phyloP scores from a whole-genome alignment of 2,113 vertebrate genomes.

The Xenopus borealis region DNA sequence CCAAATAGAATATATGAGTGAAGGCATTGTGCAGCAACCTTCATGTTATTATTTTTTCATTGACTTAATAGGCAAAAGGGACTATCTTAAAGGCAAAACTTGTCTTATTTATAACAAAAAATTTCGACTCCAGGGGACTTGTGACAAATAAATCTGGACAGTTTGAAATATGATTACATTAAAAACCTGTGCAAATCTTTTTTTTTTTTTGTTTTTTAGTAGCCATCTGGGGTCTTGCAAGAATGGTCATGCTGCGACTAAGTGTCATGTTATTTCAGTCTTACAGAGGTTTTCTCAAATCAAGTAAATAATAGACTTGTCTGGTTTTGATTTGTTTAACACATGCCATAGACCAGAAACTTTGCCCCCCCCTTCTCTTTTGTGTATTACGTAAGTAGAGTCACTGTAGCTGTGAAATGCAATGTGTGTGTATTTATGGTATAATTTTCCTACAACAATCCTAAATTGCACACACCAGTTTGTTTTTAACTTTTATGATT shows the following conservation, averaged over 20 bases:
- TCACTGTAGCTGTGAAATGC: not conserved
- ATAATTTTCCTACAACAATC: no score
- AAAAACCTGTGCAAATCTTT: slow-evolving; percentile 18
- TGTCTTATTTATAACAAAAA: slow-evolving; percentile 40
- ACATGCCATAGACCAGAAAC: slow-evolving; percentile 26
- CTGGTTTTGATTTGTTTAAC: slow-evolving; percentile 44
- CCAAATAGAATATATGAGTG: slow-evolving; percentile 21
- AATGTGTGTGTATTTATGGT: no score
- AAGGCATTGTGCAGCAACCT: slow-evolving; percentile 28
- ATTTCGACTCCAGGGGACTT: slow-evolving; percentile 20
- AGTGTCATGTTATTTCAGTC: slow-evolving; percentile 43
- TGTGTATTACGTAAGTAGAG: not conserved
- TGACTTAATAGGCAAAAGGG: slow-evolving; percentile 24
- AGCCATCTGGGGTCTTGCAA: slow-evolving; percentile 34
- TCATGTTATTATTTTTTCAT: slow-evolving; percentile 33
- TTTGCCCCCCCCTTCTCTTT: not conserved
- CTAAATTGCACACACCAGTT: no score
- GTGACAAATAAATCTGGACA: slow-evolving; percentile 36
- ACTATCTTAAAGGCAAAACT: slow-evolving; percentile 29
- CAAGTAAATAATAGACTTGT: slow-evolving; percentile 37
- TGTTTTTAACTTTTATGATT: no score
- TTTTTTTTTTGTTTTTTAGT: slow-evolving; percentile 34
- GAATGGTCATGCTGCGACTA: slow-evolving; percentile 32
- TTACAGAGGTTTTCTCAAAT: slow-evolving; percentile 25
- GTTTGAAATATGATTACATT: slow-evolving; percentile 38